Conservation (phyloP, 2,113 vertebrate species). For the Otocyon megalotis region DNA sequence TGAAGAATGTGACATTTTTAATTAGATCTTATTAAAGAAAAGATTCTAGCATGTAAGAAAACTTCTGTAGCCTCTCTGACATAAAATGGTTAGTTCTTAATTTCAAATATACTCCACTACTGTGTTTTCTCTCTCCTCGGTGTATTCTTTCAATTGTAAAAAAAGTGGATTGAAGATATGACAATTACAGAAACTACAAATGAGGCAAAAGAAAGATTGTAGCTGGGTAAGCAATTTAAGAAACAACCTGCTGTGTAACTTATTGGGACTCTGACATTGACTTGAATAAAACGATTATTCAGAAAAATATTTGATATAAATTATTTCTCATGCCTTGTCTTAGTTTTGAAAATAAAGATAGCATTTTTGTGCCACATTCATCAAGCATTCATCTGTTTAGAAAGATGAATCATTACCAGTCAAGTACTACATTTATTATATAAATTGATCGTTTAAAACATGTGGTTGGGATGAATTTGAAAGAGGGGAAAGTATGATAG, state of each 20-base stretch:
- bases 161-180: neutral
- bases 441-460: conserved; percentile 51
- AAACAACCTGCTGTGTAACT: conserved; percentile 26
- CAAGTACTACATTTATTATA: neutral
- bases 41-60: neutral
- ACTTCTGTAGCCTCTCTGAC: neutral
- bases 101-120: neutral
- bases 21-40: neutral
- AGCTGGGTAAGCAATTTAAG: conserved; percentile 6
- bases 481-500: neutral
- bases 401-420: neutral
- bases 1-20: neutral
- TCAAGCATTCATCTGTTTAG: conserved; percentile 19
- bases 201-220: conserved; percentile 10
- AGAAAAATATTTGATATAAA: conserved; percentile 6
- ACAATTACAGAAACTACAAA: conserved; percentile 1
- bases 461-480: neutral
- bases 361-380: neutral
- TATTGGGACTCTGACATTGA: conserved; percentile 28
- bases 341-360: conserved; percentile 44
- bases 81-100: neutral
- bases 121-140: neutral
- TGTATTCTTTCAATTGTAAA: neutral
- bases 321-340: conserved; percentile 48
- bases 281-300: conserved; percentile 43